Evolutionary conservation across 2,888 invertebrate species (phyloP).

Genomic region (Sesia apiformis): DNA sequence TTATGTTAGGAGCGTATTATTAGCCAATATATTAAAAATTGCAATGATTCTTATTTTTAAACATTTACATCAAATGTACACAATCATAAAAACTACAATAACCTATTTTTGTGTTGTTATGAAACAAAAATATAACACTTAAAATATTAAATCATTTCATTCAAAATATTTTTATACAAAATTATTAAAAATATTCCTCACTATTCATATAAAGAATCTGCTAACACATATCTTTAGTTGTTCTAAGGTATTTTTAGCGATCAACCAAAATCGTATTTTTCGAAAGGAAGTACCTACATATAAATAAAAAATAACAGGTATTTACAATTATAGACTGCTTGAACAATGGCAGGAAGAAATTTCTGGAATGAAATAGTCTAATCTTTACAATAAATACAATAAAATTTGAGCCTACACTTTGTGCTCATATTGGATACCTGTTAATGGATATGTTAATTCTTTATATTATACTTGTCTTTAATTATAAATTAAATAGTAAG

Average conservation of each 20-base stretch:
- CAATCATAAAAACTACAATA: constrained; percentile 1
- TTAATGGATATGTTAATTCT: constrained; percentile 64
- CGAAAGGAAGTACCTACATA: no score
- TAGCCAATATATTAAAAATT: background rate
- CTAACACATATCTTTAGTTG: no score
- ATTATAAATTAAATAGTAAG: no score
- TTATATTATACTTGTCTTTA: constrained; percentile 30
- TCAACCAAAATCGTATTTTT: no score
- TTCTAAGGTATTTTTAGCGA: no score
- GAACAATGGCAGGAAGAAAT: background rate
- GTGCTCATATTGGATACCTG: constrained; percentile 42
- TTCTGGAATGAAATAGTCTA: constrained; percentile 42
- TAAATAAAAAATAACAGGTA: no score
- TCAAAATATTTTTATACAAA: no score
- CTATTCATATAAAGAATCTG: no score
- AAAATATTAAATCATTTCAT: constrained; percentile 9
- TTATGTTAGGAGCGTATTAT: no score
- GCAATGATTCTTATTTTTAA: constrained; percentile 3
- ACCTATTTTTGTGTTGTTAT: constrained; percentile 6
- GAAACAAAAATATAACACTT: constrained; percentile 45
- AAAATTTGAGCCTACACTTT: constrained; percentile 56
- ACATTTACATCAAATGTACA: constrained; percentile 6
- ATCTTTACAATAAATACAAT: constrained; percentile 31
- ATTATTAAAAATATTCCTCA: no score
- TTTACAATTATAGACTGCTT: no score